These are phyloP conservation scores for Gambusia yucatana DNA, from an alignment of 2,797 vertebrate genomes.

Conservation along the genomic window DNA sequence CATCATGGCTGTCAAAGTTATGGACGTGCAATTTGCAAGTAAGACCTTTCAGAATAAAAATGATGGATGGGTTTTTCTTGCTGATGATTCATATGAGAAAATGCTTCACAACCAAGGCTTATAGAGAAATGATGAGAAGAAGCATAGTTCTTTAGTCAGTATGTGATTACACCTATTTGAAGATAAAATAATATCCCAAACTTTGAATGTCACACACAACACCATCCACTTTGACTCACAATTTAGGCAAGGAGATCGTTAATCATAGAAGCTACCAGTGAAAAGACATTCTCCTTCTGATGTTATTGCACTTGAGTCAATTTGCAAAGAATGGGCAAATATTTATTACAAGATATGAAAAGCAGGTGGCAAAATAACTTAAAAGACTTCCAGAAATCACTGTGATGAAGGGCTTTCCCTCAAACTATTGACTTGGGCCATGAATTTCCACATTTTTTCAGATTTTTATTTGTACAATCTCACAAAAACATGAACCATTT, in stretches of 20 bases:
- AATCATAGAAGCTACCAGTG: background rate
- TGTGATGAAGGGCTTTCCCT: background rate
- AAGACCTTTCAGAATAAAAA: conserved; percentile 43
- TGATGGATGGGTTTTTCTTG: conserved; percentile 68
- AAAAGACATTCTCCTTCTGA: background rate
- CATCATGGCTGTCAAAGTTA: conserved; percentile 44
- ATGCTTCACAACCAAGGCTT: conserved; percentile 18
- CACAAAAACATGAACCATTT: background rate
- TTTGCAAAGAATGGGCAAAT: background rate
- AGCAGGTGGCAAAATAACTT: background rate
- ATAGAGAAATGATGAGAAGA: conserved; percentile 7
- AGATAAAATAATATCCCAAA: background rate
- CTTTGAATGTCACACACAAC: background rate
- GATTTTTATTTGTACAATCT: background rate
- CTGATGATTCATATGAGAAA: conserved; percentile 44
- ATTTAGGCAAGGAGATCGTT: background rate
- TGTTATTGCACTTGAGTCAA: background rate
- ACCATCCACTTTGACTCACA: background rate
- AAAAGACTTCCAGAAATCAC: background rate
- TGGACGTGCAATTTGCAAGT: conserved; percentile 44
- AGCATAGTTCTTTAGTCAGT: conserved; percentile 2
- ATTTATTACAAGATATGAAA: background rate
- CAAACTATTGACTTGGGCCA: background rate
- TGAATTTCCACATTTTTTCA: background rate
- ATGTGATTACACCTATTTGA: background rate